Evolutionary conservation across 2,888 invertebrate genomes (phyloP), one percentile per base, ranked within the genome.

Genomic region (Drosophila testacea): DNA sequence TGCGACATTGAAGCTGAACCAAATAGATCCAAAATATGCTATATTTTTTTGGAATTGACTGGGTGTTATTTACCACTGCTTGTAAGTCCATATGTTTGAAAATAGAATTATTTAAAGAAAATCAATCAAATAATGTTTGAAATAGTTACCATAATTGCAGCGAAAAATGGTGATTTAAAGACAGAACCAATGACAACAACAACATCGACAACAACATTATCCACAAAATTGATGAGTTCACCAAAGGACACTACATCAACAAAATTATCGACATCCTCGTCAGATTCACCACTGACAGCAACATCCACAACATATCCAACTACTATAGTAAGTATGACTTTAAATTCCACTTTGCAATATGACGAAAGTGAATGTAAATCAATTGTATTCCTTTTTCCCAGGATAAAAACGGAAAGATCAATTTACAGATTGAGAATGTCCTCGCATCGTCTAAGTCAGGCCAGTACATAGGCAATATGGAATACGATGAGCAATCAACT

Each of bases 401-500:
- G 42, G 27, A 3, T 10, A 38, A 46, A 16, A 30, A 47, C 22
- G 32, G 42, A 1, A 22, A 38, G 5, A 30, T 74, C 11, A 54
- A 54, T 60, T 3, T 36, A 0, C 6, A 46, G 13, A 69, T 75
- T 7, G 3, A 30, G 1, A 42, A 50, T 16, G 27, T 48, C 11
- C 34, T 73, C 4, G 34, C 27, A 1, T 13, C 32, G 1, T 50
- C 69, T 0, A 51, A 39, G n/a, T 51, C 38, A 0, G 73, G 73
- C 1, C 0, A 75, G 7, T 54, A 41, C 27, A 6, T 48, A 9
- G 73, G 75, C 22, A 74, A 73, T 22, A 4, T 0, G n/a, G 73
- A 73, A 16, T 73, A 51, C 54, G 55, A 74, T 1, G 13, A 32
- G 6, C 28, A 52, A 4, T 22, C 39, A 10, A 16, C 39, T 0